Conservation (phyloP, 2,797 vertebrate species). For the Tangara arthus region DNA sequence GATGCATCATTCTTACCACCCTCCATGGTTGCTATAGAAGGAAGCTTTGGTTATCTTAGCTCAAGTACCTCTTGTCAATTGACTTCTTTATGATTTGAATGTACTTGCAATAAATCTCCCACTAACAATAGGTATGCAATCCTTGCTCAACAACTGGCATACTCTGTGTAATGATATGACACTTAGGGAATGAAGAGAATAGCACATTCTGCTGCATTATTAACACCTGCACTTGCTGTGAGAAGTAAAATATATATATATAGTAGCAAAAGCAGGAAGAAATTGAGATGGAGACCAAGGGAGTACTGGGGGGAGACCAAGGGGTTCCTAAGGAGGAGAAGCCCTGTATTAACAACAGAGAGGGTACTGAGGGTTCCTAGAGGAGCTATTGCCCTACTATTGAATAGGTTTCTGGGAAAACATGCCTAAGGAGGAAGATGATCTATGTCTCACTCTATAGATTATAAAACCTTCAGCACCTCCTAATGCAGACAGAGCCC, state of each 20-base stretch:
- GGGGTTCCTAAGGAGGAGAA: not conserved
- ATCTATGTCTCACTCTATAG: not conserved
- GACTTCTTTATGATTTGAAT: not conserved
- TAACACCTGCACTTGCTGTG: not conserved
- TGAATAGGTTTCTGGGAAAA: not conserved
- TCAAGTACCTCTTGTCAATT: not conserved
- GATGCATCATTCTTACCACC: not conserved
- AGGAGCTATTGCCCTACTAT: not conserved
- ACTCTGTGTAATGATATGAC: not conserved
- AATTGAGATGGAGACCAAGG: not conserved
- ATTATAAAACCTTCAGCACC: not conserved
- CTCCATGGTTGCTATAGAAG: not conserved
- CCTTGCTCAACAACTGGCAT: not conserved
- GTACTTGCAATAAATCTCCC: not conserved
- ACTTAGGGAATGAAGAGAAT: not conserved
- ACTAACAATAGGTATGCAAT: not conserved
- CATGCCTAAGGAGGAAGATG: not conserved
- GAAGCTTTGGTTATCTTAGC: not conserved
- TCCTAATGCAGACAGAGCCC: not conserved
- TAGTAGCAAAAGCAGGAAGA: not conserved
- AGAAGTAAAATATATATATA: not conserved
- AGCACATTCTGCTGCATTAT: not conserved
- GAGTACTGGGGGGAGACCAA: not conserved
- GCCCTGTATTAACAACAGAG: not conserved
- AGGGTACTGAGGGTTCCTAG: not conserved